Percentiles rank a stretch among this genome's conserved stretches.
Conservation (phyloP, 2,113 vertebrate genomes). For the Polypterus senegalus region DNA sequence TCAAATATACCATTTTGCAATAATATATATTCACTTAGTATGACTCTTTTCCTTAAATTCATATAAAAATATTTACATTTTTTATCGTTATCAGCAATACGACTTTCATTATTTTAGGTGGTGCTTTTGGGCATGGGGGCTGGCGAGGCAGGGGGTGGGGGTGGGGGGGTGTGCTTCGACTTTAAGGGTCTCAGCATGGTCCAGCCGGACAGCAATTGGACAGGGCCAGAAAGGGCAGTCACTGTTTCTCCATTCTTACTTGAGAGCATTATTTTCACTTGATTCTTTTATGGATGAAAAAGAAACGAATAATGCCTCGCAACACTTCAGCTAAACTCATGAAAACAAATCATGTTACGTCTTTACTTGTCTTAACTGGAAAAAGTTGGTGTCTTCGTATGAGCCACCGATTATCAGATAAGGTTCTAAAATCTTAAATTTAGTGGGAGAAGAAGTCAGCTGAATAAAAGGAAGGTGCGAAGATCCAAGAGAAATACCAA, state of each 20-base stretch:
- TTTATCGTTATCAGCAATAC: too few species aligned
- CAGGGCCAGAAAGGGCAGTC: constrained; percentile 48
- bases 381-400: constrained; percentile 28
- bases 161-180: constrained; percentile 15
- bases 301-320: constrained; percentile 37
- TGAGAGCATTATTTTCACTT: neutral
- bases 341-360: constrained; percentile 58
- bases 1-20: constrained; percentile 41
- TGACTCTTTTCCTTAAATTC: constrained; percentile 31
- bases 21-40: constrained; percentile 37
- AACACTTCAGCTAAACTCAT: constrained; percentile 42
- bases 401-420: constrained; percentile 29
- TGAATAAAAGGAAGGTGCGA: neutral
- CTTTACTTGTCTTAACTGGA: constrained; percentile 39
- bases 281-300: constrained; percentile 25
- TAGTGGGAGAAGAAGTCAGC: constrained; percentile 11
- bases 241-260: constrained; percentile 37
- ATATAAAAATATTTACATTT: too few species aligned
- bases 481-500: too few species aligned
- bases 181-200: constrained; percentile 34
- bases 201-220: constrained; percentile 52
- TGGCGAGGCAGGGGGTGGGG: constrained; percentile 25
- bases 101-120: neutral
- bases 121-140: constrained; percentile 1
- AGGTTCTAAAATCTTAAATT: constrained; percentile 25